phyloP scores from a whole-genome alignment of 2,113 vertebrate genomes.

The Haemorhous mexicanus region DNA sequence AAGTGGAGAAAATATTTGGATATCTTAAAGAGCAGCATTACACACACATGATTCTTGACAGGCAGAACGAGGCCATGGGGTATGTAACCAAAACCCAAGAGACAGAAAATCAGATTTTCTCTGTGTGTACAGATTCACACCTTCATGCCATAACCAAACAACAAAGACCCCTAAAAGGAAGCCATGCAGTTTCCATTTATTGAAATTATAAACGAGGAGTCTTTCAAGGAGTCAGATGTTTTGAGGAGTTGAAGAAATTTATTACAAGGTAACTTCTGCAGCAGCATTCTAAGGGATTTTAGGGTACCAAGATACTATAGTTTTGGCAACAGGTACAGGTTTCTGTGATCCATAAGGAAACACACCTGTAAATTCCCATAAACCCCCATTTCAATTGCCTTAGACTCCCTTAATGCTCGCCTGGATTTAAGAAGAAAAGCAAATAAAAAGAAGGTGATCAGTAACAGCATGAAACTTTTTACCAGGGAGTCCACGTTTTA shows the following conservation, averaged over 20 bases:
- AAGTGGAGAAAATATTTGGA: not conserved
- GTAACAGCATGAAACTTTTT: not conserved
- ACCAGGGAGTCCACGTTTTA: not conserved
- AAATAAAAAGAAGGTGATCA: rapidly evolving
- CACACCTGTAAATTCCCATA: not conserved
- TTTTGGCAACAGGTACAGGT: not conserved
- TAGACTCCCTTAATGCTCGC: rapidly evolving
- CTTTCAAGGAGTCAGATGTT: not conserved
- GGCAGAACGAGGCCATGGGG: not conserved
- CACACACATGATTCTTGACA: rapidly evolving
- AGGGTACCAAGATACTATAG: not conserved
- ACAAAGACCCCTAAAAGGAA: not conserved
- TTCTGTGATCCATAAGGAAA: not conserved
- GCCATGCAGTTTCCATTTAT: not conserved
- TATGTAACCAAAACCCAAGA: not conserved
- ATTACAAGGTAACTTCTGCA: not conserved
- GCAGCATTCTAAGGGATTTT: not conserved
- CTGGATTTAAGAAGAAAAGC: not conserved
- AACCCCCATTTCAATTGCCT: not conserved
- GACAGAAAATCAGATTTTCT: not conserved
- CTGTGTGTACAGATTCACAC: not conserved
- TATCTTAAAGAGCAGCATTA: not conserved
- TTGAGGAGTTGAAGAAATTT: not conserved
- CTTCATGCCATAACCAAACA: not conserved
- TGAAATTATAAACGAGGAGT: not conserved